Evolutionary conservation across 1,140 invertebrate genomes (phyloP), one percentile per base, ranked within the genome.

Genomic region (Bombus balteatus): DNA sequence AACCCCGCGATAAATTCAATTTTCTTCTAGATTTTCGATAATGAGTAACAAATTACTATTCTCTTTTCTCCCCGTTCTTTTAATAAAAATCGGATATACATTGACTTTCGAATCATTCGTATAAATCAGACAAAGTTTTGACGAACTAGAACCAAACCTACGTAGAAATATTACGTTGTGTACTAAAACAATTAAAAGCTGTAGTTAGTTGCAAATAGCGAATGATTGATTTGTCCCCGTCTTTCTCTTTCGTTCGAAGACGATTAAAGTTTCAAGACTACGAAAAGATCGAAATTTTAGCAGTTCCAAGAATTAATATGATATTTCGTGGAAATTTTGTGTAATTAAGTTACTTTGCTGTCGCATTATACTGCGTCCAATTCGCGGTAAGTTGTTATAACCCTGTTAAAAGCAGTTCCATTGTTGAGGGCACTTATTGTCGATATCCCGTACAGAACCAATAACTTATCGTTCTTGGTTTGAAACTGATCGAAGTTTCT

Each of bases 381-480:
- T 41, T 43, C 47, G 32, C 22, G 39, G 5, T n/a, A 28, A 47
- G n/a, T 79, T 76, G 34, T 47, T 68, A 47, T 47, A 79, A 66
- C 39, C 22, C 62, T n/a, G 77, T 68, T 68, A 79, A 79, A 15
- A 68, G 41, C 62, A 68, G 32, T 41, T 37, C n/a, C n/a, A 34
- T 79, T n/a, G 22, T 79, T 34, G 22, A 79, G 41, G 43, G 10
- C 32, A 47, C 62, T 79, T 78, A 43, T 78, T 41, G 76, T 79
- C 77, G 62, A 79, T 79, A 79, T n/a, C 37, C 77, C 22, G 12
- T 79, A n/a, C 22, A 47, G 41, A 79, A 47, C 41, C 77, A 43
- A 79, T 79, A 79, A 79, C 41, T 79, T 79, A 79, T 34, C 76
- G 39, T 34, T 32, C 59, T 43, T 41, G 76, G 18, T 28, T 43